These are phyloP conservation scores for Gallinago stenura DNA, from an alignment of 2,797 vertebrate species.

Conservation along the genomic window DNA sequence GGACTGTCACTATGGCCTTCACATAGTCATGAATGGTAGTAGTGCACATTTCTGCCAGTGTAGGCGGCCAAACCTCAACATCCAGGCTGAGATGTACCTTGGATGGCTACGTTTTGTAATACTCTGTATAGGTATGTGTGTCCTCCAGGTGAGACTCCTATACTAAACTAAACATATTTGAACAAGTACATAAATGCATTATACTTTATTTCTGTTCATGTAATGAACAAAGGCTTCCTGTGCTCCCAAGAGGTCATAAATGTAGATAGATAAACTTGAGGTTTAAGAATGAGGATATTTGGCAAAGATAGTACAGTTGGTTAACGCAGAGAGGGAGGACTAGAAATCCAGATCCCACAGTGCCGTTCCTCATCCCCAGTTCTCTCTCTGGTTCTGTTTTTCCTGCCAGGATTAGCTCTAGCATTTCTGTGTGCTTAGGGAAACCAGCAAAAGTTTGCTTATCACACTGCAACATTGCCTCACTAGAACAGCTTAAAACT, in stretches of 20 bases:
- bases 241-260: neutral
- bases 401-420: conserved; percentile 23
- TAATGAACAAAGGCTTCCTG: neutral
- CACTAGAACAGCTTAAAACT: conserved; percentile 16
- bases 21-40: neutral
- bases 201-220: neutral
- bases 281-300: neutral
- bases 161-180: neutral
- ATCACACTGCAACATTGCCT: conserved; percentile 2
- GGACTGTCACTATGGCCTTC: neutral
- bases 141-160: neutral
- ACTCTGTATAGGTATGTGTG: neutral
- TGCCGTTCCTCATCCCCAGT: neutral
- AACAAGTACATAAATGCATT: neutral
- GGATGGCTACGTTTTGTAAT: neutral
- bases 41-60: neutral
- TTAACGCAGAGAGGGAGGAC: neutral
- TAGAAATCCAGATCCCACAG: neutral
- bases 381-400: neutral
- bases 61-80: neutral
- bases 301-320: neutral
- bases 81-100: neutral
- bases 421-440: neutral
- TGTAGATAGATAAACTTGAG: neutral
- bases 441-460: conserved; percentile 34